Conservation (phyloP, 2,113 vertebrate species). For the Cebidichthys violaceus region DNA sequence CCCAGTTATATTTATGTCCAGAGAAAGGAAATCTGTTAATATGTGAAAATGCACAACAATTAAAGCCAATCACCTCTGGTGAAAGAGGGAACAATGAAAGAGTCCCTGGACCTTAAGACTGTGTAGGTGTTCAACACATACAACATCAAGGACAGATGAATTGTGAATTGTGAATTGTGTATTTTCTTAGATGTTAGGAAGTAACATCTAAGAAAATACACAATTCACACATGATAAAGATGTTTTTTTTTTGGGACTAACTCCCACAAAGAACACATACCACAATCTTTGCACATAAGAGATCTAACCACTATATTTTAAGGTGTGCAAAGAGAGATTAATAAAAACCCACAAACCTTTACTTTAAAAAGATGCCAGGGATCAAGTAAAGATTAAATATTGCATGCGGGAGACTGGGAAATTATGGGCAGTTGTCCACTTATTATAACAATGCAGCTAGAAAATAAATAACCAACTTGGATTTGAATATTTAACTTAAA, state of each 20-base stretch:
- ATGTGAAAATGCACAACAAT: constrained; percentile 55
- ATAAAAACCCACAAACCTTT: constrained; percentile 4
- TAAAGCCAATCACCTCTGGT: constrained; percentile 45
- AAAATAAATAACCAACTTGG: background rate
- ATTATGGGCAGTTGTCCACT: background rate
- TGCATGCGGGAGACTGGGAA: background rate
- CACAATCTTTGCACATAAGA: background rate
- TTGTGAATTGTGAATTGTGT: no score
- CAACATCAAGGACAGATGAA: constrained; percentile 50
- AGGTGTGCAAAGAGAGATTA: background rate
- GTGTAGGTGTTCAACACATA: constrained; percentile 60
- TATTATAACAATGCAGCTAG: background rate
- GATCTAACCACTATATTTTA: background rate
- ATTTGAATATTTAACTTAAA: background rate
- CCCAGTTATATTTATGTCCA: constrained; percentile 37
- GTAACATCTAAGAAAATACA: constrained; percentile 8
- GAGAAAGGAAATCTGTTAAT: constrained; percentile 68
- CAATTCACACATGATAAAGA: constrained; percentile 6
- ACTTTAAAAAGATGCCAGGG: constrained; percentile 1
- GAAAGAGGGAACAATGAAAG: constrained; percentile 19
- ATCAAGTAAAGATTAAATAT: background rate
- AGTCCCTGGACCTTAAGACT: constrained; percentile 31
- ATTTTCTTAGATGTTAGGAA: no score
- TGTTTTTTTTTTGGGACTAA: constrained; percentile 10
- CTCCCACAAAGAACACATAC: background rate